Conservation (phyloP, 2,888 invertebrate genomes). For the Macrophya annulata region DNA sequence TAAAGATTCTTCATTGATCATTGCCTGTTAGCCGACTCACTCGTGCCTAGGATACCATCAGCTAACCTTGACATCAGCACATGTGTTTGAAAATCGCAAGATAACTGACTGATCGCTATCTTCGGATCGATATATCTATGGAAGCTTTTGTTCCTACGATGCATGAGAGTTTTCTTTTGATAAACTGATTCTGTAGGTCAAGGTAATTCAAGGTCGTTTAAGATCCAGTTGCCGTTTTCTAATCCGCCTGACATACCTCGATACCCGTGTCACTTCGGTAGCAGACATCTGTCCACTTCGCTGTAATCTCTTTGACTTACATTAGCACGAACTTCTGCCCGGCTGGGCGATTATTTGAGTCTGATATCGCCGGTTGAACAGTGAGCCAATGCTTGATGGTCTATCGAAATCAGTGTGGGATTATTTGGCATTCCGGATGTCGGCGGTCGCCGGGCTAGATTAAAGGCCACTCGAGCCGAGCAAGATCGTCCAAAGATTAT, state of each 20-base stretch:
- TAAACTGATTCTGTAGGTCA: conserved; percentile 1
- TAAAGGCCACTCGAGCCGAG: conserved; percentile 65
- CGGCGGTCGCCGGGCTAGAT: conserved; percentile 64
- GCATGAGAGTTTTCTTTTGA: background rate
- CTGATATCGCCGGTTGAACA: conserved; percentile 41
- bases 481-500: conserved; percentile 57
- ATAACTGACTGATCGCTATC: background rate
- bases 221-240: conserved; percentile 7
- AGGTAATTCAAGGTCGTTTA: conserved; percentile 5
- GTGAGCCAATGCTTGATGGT: conserved; percentile 37
- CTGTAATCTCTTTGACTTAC: conserved; percentile 33
- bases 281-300: conserved; percentile 36
- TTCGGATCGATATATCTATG: background rate
- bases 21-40: background rate
- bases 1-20: conserved; percentile 13
- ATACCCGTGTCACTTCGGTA: conserved; percentile 44
- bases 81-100: background rate
- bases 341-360: background rate
- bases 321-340: conserved; percentile 21
- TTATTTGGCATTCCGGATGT: conserved; percentile 67
- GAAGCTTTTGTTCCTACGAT: background rate
- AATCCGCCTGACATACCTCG: background rate
- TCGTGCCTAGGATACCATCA: background rate
- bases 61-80: background rate
- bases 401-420: conserved; percentile 56